Percentiles rank a stretch among this genome's conserved stretches.
phyloP scores from a whole-genome alignment of 2,113 vertebrate genomes.

The Mormoops blainvillei region DNA sequence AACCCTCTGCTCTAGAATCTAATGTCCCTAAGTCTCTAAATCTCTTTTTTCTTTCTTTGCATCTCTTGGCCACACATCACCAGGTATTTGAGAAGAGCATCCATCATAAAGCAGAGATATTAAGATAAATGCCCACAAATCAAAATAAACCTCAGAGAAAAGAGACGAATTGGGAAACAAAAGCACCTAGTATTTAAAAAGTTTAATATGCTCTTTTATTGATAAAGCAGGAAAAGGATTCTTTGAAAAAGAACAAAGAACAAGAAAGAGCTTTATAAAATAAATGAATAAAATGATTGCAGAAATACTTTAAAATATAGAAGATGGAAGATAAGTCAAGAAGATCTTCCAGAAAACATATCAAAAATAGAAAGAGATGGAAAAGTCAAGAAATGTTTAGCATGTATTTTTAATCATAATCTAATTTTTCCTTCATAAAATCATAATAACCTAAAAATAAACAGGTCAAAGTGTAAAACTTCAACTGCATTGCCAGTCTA shows the following conservation, averaged over 20 bases:
- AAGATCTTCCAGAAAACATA: neutral
- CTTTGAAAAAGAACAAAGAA: neutral
- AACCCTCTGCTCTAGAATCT: neutral
- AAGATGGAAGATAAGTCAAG: neutral
- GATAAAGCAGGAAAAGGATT: neutral
- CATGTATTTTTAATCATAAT: neutral
- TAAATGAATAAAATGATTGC: neutral
- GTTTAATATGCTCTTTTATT: neutral
- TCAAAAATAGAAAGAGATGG: neutral
- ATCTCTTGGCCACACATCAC: neutral
- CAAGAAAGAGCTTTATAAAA: neutral
- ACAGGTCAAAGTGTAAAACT: neutral
- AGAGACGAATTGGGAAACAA: neutral
- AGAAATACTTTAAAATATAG: neutral
- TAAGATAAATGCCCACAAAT: neutral
- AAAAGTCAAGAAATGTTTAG: slow-evolving; percentile 1
- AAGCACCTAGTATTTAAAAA: neutral
- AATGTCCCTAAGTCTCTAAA: neutral
- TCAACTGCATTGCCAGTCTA: neutral
- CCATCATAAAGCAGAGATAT: neutral
- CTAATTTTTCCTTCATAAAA: neutral
- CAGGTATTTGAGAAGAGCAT: neutral
- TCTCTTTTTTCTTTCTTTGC: neutral
- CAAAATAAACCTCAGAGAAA: neutral
- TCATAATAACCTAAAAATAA: neutral